Conservation (phyloP, 2,113 vertebrate species). For the Gorsachius goisagi region DNA sequence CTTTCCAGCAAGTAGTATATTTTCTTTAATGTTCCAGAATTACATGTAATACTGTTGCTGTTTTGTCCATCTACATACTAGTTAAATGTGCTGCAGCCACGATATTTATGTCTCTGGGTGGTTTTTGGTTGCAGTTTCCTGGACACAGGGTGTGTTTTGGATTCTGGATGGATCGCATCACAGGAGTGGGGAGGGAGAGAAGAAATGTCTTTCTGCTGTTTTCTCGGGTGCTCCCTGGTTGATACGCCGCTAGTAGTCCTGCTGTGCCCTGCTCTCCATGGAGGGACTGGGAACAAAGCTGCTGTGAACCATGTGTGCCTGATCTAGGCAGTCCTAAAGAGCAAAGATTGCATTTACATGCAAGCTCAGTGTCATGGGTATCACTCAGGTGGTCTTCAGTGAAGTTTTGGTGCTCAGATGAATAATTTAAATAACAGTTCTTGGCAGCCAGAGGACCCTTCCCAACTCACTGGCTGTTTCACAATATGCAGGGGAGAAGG, state of each 20-base stretch:
- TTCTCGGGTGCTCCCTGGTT: background rate
- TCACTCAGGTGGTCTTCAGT: background rate
- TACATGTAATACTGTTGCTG: constrained; percentile 1
- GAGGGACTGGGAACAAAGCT: background rate
- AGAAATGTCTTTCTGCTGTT: background rate
- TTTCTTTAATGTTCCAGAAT: constrained; percentile 31
- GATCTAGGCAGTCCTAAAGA: background rate
- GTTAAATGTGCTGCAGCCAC: background rate
- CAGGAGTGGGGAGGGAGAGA: background rate
- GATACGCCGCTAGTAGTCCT: background rate
- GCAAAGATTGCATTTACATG: background rate
- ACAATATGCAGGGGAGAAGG: background rate
- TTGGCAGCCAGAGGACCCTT: background rate
- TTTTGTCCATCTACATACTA: constrained; percentile 33
- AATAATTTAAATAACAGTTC: background rate
- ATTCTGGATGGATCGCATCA: background rate
- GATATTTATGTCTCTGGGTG: background rate
- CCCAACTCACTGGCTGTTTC: background rate
- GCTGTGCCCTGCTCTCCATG: background rate
- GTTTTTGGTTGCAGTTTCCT: constrained; percentile 18
- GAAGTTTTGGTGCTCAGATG: background rate
- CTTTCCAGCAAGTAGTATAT: constrained; percentile 19
- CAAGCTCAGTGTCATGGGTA: background rate
- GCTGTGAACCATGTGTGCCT: background rate
- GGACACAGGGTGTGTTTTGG: background rate